Base-by-base conservation (phyloP, 2,113 vertebrate species). In the Catagonus wagneri region DNA sequence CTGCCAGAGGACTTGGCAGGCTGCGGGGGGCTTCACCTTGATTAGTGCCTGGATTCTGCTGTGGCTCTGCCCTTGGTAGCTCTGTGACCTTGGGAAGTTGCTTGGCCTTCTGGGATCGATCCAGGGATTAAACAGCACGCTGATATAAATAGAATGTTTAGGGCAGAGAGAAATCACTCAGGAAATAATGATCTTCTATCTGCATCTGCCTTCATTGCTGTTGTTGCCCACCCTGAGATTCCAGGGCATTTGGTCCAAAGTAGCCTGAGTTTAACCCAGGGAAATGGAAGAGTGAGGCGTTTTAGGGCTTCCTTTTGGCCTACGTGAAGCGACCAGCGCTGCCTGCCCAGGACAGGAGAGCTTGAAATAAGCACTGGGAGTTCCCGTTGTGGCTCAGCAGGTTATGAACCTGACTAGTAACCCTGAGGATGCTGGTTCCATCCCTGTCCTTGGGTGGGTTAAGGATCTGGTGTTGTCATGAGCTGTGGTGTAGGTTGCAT, bases 21-120 rank as follows among this genome's bases (percentile, higher is more conserved):
- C 60, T 32, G 29, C 17, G 3, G 69, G 60, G 20, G 1, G 27
- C 34, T 63, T 83, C 7, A 4, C 10, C 7, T 44, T 52, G 32
- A n/a, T 68, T 60, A 71, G 36, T 44, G 23, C 32, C 65, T 89
- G 25, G 85, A 63, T 27, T 23, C 61, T 13, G 0, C 19, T 56
- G 12, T 60, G 80, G 54, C 27, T 60, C 72, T 44, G 56, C 14
- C 39, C n/a, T 65, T 83, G 58, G 25, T 6, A 23, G n/a, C 65
- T 92, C 14, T 58, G 39, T 95, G 87, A 66, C 78, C 76, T 94
- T 81, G 87, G 78, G 79, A 36, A 65, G 69, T 36, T 85, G 54
- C 83, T 94, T 63, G 60, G 27, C 19, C 23, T 63, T 69, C 52
- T 63, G 69, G 52, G 34, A 19, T 32, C 68, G 66, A 81, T 54